Conservation (phyloP, 2,797 vertebrate species). For the Danionella dracula region DNA sequence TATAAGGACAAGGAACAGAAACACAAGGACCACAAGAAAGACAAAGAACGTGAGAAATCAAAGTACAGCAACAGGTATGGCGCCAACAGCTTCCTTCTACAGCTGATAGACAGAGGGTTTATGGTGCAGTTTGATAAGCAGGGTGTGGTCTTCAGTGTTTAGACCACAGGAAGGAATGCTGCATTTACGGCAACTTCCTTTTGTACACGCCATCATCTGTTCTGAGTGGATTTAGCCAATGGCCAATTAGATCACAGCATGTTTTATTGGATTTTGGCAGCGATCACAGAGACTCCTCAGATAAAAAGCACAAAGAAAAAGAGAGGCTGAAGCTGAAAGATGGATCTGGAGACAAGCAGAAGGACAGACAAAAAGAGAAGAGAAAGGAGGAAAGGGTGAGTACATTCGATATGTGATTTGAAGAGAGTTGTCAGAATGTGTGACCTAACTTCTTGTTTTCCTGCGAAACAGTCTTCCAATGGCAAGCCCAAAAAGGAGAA, state of each 20-base stretch:
- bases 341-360: constrained; percentile 87
- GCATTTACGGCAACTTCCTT: constrained; percentile 29
- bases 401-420: background rate
- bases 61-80: constrained; percentile 93
- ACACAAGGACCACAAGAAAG: constrained; percentile 98
- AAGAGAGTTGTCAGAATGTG: too few species aligned
- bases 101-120: background rate
- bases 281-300: constrained; percentile 86
- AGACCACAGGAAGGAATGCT: constrained; percentile 31
- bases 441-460: constrained; percentile 33
- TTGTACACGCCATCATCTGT: constrained; percentile 29
- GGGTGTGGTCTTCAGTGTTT: constrained; percentile 9
- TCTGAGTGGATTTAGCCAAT: constrained; percentile 15
- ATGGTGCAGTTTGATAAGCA: constrained; percentile 8
- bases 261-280: constrained; percentile 56
- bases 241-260: constrained; percentile 2
- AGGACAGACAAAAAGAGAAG: constrained; percentile 77
- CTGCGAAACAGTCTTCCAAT: constrained; percentile 74
- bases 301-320: constrained; percentile 91
- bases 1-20: constrained; percentile 93
- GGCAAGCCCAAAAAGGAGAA: constrained; percentile 89
- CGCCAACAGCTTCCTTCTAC: background rate
- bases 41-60: constrained; percentile 90
- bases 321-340: constrained; percentile 81
- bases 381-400: constrained; percentile 88